phyloP scores from a whole-genome alignment of 2,113 vertebrate species.

The Fulmarus glacialis region DNA sequence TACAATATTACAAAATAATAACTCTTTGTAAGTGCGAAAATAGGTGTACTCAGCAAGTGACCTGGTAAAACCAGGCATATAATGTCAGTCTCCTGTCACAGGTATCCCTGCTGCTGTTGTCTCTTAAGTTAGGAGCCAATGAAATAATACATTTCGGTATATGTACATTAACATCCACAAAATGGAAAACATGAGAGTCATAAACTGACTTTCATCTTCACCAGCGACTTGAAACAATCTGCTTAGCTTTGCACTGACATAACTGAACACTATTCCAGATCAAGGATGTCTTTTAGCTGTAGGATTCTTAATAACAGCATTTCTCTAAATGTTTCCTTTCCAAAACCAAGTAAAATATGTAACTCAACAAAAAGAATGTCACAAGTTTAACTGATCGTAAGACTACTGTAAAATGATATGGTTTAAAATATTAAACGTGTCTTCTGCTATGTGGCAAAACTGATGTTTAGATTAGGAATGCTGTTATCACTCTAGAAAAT shows the following conservation, averaged over 20 bases:
- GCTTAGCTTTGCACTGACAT: not conserved
- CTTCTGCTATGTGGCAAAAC: not conserved
- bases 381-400: not conserved
- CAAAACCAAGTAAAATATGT: not conserved
- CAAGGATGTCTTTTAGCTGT: not conserved
- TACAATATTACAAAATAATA: not conserved
- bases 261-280: not conserved
- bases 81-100: not conserved
- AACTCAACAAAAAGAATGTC: not conserved
- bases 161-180: not conserved
- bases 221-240: not conserved
- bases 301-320: not conserved
- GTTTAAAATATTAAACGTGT: not conserved
- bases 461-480: not conserved
- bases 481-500: not conserved
- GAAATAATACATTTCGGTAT: not conserved
- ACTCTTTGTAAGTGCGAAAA: not conserved
- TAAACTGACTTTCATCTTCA: not conserved
- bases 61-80: not conserved
- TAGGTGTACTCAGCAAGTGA: not conserved
- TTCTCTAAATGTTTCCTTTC: not conserved
- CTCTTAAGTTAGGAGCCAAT: not conserved
- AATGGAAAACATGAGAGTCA: not conserved
- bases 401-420: not conserved
- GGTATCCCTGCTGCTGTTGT: not conserved